A percentile compares a stretch with the other conserved stretches of the same genome.
phyloP scores from a whole-genome alignment of 2,797 vertebrate genomes.

The Pristis pectinata region DNA sequence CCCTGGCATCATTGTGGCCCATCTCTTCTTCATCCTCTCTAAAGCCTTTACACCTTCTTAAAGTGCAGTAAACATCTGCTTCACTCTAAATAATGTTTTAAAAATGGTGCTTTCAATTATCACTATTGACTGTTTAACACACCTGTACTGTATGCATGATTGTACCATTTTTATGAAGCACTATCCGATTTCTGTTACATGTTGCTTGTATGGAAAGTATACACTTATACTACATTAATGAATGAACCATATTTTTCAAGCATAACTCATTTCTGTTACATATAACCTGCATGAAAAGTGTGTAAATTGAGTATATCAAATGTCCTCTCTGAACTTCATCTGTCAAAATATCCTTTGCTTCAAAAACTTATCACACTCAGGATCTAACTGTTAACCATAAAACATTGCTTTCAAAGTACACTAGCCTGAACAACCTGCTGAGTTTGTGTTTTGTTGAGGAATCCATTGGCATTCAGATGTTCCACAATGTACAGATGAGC shows the following conservation, averaged over 20 bases:
- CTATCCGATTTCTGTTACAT: too few species aligned
- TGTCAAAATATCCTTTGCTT: neutral
- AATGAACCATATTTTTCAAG: too few species aligned
- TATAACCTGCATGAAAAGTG: neutral
- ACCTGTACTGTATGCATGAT: neutral
- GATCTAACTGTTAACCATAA: neutral
- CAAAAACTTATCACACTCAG: constrained; percentile 46
- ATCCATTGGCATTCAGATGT: constrained; percentile 48
- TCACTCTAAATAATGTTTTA: neutral
- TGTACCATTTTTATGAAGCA: neutral
- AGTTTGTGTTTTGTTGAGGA: constrained; percentile 41
- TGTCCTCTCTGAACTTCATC: neutral
- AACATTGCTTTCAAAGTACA: constrained; percentile 13
- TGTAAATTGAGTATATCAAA: neutral
- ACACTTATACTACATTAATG: too few species aligned
- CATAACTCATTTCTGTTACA: neutral
- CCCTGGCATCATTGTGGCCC: too few species aligned
- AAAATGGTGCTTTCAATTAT: neutral
- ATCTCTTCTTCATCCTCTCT: too few species aligned
- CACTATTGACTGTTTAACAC: neutral
- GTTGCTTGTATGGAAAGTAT: too few species aligned
- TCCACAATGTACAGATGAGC: constrained; percentile 60
- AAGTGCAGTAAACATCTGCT: neutral
- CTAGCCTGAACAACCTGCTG: constrained; percentile 50
- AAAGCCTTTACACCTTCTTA: too few species aligned